phyloP scores from a whole-genome alignment of 2,797 vertebrate genomes.

The Gila robusta region DNA sequence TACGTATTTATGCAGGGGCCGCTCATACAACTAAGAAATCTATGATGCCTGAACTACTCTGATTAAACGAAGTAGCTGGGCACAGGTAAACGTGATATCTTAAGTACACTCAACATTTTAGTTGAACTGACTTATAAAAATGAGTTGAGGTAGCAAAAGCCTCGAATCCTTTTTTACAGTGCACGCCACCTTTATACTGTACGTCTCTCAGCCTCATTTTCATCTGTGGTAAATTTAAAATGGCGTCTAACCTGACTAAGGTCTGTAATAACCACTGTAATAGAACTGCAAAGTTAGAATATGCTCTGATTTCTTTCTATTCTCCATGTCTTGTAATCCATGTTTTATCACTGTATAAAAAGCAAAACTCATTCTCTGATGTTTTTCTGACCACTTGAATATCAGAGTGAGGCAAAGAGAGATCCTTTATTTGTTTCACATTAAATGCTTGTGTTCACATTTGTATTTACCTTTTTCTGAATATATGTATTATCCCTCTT shows the following conservation, averaged over 20 bases:
- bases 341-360: not conserved
- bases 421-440: not conserved
- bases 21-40: too few species aligned
- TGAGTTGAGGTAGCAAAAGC: too few species aligned
- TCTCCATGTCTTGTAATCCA: not conserved
- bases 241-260: too few species aligned
- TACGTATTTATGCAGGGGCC: too few species aligned
- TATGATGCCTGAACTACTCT: too few species aligned
- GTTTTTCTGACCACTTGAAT: not conserved
- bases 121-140: too few species aligned
- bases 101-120: too few species aligned
- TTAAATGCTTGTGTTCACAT: not conserved
- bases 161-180: too few species aligned
- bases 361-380: not conserved
- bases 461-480: slow-evolving; percentile 18
- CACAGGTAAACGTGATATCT: too few species aligned
- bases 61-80: too few species aligned
- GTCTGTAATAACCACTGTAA: not conserved
- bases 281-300: not conserved
- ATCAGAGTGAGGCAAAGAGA: not conserved
- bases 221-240: not conserved
- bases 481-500: slow-evolving; percentile 28
- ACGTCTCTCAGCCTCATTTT: not conserved
- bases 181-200: not conserved
- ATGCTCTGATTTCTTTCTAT: not conserved